Evolutionary conservation across 2,797 vertebrate species (phyloP), one percentile per base, ranked within the genome.

Genomic region (Argentina silus): DNA sequence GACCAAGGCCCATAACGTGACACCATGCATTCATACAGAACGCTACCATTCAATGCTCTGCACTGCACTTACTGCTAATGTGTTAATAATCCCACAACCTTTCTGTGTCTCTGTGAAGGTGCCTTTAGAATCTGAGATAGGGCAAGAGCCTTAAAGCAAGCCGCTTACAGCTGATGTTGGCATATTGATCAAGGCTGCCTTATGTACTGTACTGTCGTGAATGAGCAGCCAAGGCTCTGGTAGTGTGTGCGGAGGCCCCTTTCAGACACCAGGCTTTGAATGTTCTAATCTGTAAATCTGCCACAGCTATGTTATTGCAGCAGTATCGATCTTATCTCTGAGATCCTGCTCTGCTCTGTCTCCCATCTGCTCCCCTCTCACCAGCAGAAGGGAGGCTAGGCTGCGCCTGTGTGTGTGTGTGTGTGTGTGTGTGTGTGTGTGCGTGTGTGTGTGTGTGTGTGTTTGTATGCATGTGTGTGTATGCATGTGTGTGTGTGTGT

Each of bases 221-320:
- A 83, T 82, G 66, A 72, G 80, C 76, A 73, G 78, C 67, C 50
- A 4, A 59, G 75, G 75, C 65, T 79, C 78, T 67, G 53, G 78
- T 45, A 67, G 2, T 53, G 77, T 69, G 2, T 53, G 77, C 48
- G 45, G 60, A 50, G 72, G 44, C 45, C 68, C 48, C 43, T 19
- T 65, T 72, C 70, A 56, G 57, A 69, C 72, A 62, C 70, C 50
- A 5, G 3, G 42, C 76, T 80, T 78, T 72, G 79, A 85, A 77
- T 21, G 61, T 70, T 64, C 79, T 91, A 85, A 91, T 91, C 86
- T 89, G 85, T 84, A 85, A 88, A 92, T 92, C 88, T 90, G 86
- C 87, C 77, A 65, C 74, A 79, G 85, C 83, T 42, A 59, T 86
- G 87, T 86, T 85, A 86, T 85, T 91, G 88, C 88, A 56, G 83